phyloP scores from a whole-genome alignment of 2,888 invertebrate genomes.

The Plebejus anna region DNA sequence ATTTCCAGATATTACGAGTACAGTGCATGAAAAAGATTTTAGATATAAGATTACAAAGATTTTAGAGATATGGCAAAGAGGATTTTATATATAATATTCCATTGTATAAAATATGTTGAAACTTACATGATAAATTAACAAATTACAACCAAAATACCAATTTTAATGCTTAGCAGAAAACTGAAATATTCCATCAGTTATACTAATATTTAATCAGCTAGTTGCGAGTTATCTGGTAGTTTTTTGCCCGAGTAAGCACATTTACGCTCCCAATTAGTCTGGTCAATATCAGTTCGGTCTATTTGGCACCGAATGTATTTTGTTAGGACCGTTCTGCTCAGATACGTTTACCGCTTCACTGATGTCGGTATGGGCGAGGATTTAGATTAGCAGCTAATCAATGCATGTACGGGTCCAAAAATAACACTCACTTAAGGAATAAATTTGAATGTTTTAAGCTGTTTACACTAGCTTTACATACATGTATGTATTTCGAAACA shows the following conservation, averaged over 20 bases:
- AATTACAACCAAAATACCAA: background rate
- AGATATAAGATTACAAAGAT: background rate
- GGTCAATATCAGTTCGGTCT: constrained; percentile 35
- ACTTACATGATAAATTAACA: background rate
- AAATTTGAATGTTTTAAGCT: background rate
- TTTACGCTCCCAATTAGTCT: constrained; percentile 27
- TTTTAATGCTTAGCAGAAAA: background rate
- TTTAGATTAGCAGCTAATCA: constrained; percentile 9
- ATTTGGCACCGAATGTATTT: constrained; percentile 55
- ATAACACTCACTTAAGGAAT: background rate
- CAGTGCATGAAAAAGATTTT: background rate
- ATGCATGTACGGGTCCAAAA: constrained; percentile 15
- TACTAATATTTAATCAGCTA: background rate
- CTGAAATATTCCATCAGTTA: background rate
- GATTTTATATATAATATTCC: background rate
- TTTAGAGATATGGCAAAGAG: background rate
- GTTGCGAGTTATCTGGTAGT: background rate
- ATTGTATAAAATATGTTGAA: background rate
- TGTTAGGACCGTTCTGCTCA: constrained; percentile 62
- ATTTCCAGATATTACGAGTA: background rate
- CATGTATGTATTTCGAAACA: background rate
- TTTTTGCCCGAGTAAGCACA: constrained; percentile 11
- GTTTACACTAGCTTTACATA: background rate
- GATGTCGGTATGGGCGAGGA: constrained; percentile 1
- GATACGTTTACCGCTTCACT: constrained; percentile 8